Conservation (phyloP, 2,113 vertebrate species). For the Ceyx melanurus region DNA sequence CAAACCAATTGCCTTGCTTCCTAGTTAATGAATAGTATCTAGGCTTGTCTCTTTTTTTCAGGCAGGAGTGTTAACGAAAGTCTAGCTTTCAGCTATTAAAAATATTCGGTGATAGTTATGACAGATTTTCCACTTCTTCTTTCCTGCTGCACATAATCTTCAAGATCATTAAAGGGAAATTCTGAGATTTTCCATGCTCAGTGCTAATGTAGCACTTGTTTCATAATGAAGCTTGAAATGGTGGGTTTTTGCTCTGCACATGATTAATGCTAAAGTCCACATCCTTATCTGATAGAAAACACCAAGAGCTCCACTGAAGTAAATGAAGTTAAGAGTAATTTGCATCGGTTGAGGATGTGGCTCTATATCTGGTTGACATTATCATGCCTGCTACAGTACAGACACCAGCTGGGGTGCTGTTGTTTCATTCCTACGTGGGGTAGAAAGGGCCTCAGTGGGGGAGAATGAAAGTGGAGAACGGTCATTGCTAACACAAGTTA, state of each 20-base stretch:
- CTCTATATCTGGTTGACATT: conserved; percentile 23
- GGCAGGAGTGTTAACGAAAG: neutral
- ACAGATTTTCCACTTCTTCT: conserved; percentile 42
- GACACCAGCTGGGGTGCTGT: conserved; percentile 23
- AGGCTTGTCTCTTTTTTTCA: neutral
- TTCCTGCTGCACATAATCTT: neutral
- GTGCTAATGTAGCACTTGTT: conserved; percentile 27
- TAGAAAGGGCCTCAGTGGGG: neutral
- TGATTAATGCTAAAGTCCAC: conserved; percentile 5
- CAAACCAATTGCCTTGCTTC: conserved; percentile 5
- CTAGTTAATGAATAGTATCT: conserved; percentile 18
- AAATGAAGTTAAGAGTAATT: conserved; percentile 45
- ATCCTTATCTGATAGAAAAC: conserved; percentile 56
- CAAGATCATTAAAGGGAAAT: conserved; percentile 7
- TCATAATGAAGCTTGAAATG: conserved; percentile 54
- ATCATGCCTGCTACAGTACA: neutral
- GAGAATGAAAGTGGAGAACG: neutral
- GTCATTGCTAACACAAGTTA: neutral
- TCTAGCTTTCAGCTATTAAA: conserved; percentile 50
- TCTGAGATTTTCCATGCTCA: conserved; percentile 33
- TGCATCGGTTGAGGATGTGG: neutral
- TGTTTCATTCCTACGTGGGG: neutral
- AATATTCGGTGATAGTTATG: conserved; percentile 54
- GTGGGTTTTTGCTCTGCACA: neutral
- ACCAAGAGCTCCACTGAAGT: conserved; percentile 26